A percentile compares a stretch with the other conserved stretches of the same genome.
Conservation (phyloP, 2,888 invertebrate genomes). For the Alitta virens region DNA sequence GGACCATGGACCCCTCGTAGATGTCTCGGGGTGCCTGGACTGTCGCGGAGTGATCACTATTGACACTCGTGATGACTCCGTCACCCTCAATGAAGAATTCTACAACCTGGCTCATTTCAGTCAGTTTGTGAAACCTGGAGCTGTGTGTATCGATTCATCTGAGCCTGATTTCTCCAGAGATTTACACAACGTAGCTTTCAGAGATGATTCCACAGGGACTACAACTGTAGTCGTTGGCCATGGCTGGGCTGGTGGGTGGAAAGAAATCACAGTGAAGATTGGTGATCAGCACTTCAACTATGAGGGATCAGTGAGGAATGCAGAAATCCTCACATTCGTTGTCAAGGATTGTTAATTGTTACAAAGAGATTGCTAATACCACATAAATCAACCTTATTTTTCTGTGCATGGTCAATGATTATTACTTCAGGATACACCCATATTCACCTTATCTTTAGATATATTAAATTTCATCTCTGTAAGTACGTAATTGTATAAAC, state of each 20-base stretch:
- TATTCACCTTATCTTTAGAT: no score
- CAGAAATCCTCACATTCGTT: background rate
- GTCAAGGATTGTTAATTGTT: background rate
- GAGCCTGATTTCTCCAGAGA: background rate
- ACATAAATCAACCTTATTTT: no score
- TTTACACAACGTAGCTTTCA: slow-evolving; percentile 19
- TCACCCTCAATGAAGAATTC: slow-evolving; percentile 18
- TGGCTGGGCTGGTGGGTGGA: background rate
- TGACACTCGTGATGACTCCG: slow-evolving; percentile 1
- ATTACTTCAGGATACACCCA: no score
- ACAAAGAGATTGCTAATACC: no score
- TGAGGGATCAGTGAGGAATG: background rate
- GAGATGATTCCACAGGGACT: slow-evolving; percentile 15
- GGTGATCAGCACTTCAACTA: background rate
- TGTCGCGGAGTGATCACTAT: slow-evolving; percentile 27
- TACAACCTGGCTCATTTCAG: slow-evolving; percentile 24
- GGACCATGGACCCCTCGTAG: slow-evolving; percentile 22
- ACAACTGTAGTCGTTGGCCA: slow-evolving; percentile 16
- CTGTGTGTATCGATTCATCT: slow-evolving; percentile 11
- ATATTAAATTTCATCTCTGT: no score
- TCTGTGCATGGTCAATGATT: no score
- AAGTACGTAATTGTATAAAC: no score
- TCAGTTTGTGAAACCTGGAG: slow-evolving; percentile 23
- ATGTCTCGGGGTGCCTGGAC: slow-evolving; percentile 23
- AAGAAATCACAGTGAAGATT: background rate